Base-by-base conservation (phyloP, 2,888 invertebrate genomes). In the Entomobrya proxima region DNA sequence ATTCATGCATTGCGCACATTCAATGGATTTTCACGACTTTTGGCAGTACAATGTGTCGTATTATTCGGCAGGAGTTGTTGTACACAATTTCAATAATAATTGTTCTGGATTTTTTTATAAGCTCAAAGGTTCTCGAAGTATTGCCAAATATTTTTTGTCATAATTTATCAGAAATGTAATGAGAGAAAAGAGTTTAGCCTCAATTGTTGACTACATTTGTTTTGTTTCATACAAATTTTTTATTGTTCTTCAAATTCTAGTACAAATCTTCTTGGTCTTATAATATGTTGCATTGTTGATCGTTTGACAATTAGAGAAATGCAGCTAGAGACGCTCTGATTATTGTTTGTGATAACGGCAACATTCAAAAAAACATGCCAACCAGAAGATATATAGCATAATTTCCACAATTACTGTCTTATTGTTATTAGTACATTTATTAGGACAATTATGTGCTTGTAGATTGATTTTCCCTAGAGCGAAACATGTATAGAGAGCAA, bases 401-500 rank as follows among this genome's bases (percentile, higher is more conserved):
- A 44, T 69, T 24, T 24, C n/a, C 27, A 24, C 52, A 52, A 32
- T 74, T 74, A 32, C 30, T 24, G 30, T 37, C 7, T 75, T 76
- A 76, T 76, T 58, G 58, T 76, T 58, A 76, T 76, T 76, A 40
- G 55, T 37, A 58, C 76, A 55, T 55, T 76, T 76, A 76, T 58
- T 76, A 76, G 74, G 30, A 47, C 74, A 74, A 74, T 58, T 76
- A 76, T 76, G 27, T 58, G 52, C 30, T 35, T n/a, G 50, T 32
- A 35, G 44, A 69, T 69, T 74, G 47, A 74, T 52, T 74, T 74
- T 74, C 74, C 52, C 74, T 74, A n/a, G 50, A 74, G 35, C 52
- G 18, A 74, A 74, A 52, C 50, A 74, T 30, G 74, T 52, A 52
- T 21, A 21, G 9, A 5, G 24, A 24, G 27, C 13, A 55, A 55